phyloP scores from a whole-genome alignment of 2,888 invertebrate genomes.

The Lochmaea crataegi region DNA sequence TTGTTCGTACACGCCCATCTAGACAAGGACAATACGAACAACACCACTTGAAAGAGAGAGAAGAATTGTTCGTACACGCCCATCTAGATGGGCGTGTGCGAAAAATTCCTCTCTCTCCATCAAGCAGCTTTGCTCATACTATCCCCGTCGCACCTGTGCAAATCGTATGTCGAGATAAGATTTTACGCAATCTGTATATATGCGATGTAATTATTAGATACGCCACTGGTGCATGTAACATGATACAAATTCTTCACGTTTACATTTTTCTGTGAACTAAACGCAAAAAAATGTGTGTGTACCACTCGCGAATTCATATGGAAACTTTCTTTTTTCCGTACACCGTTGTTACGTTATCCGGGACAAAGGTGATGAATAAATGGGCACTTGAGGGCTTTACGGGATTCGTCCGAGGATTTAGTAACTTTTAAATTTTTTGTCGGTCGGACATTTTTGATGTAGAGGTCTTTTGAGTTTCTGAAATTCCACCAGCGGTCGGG shows the following conservation, averaged over 20 bases:
- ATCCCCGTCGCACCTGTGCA: no score
- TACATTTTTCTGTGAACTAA: slow-evolving; percentile 17
- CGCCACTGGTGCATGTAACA: neutral
- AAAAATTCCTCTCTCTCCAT: no score
- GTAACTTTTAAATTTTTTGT: slow-evolving; percentile 29
- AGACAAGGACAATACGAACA: no score
- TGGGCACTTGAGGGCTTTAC: slow-evolving; percentile 20
- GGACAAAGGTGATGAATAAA: slow-evolving; percentile 23
- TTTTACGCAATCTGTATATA: no score
- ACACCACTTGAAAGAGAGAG: no score
- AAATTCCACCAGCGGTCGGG: neutral
- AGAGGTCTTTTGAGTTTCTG: neutral
- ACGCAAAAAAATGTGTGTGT: slow-evolving; percentile 19
- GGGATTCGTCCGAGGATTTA: slow-evolving; percentile 18
- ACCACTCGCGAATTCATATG: slow-evolving; percentile 23
- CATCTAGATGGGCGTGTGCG: no score
- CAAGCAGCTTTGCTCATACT: no score
- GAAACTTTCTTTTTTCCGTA: slow-evolving; percentile 12
- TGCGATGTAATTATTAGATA: neutral
- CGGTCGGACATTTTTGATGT: slow-evolving; percentile 11
- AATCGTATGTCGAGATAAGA: no score
- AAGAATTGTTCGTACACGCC: no score
- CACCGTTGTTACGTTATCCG: slow-evolving; percentile 1
- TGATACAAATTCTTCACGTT: neutral
- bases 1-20: no score